These are phyloP conservation scores for Ametastegia equiseti DNA, from an alignment of 2,888 invertebrate species.

Conservation along the genomic window DNA sequence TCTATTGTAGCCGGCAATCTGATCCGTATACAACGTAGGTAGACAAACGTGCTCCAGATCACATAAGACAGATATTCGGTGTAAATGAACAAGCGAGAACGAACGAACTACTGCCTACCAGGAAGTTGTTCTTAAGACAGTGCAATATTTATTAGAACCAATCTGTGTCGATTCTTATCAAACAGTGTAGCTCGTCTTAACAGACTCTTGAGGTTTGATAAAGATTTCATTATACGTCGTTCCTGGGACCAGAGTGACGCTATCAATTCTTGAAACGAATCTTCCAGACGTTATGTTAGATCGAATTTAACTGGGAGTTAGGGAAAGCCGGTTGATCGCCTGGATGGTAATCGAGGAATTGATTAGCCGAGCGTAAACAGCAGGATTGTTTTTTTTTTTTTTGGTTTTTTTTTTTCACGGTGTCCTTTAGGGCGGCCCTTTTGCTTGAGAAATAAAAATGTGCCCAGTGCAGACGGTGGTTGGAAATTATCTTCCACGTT, in stretches of 20 bases:
- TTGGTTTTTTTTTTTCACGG: background rate
- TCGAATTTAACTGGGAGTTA: background rate
- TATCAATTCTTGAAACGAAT: background rate
- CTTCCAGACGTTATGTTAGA: constrained; percentile 16
- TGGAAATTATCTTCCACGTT: constrained; percentile 24
- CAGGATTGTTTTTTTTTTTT: background rate
- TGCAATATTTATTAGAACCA: constrained; percentile 29
- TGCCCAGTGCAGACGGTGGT: background rate
- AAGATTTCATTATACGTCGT: background rate
- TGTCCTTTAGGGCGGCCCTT: constrained; percentile 5
- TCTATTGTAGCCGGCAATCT: constrained; percentile 24
- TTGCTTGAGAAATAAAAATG: background rate
- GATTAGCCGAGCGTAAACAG: constrained; percentile 42
- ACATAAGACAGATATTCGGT: constrained; percentile 20
- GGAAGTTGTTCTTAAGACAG: constrained; percentile 8
- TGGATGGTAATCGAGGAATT: constrained; percentile 24
- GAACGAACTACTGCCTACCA: background rate
- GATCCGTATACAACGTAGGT: constrained; percentile 4
- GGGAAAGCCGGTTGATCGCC: background rate
- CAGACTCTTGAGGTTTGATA: background rate
- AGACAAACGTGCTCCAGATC: constrained; percentile 36
- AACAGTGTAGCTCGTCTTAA: background rate
- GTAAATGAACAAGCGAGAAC: constrained; percentile 20
- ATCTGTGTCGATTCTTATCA: constrained; percentile 34
- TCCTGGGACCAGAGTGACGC: background rate